Base-by-base conservation (phyloP, 2,888 invertebrate genomes). In the Drosophila gaucha region DNA sequence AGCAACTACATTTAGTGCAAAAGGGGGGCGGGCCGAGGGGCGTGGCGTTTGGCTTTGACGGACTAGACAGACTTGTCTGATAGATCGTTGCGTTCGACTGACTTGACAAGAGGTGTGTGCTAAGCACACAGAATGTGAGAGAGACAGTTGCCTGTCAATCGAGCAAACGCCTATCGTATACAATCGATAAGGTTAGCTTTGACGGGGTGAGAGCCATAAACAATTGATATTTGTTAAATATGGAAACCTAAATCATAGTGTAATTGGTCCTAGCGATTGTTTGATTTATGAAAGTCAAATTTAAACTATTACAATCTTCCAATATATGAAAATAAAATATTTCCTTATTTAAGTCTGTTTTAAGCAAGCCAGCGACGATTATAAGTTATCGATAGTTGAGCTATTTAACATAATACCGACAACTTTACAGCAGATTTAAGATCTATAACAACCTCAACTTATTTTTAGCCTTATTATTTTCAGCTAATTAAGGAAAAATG, bases 21-120 rank as follows among this genome's bases (percentile, higher is more conserved):
- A 16, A 6, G 6, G 20, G 28, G 44, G 50, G 9, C 16, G 41
- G 14, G 12, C n/a, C 47, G 8, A 33, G 28, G 10, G 49, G 33
- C 16, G 28, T 36, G 39, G 16, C 26, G 24, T 49, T 62, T 36
- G 39, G 16, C 26, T 30, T 49, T 62, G 68, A 62, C 46, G 38
- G 36, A 57, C 60, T 62, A 67, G 57, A 62, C 55, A 58, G 54
- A 72, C 44, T 31, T 22, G 51, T 56, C 60, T 62, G 74, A 79
- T 86, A 76, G 76, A 86, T 86, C 66, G 79, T 35, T 66, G 66
- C 84, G 78, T 65, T 78, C 58, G 54, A 36, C 31, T 39, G 39
- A 67, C 69, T 67, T 69, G 85, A 67, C 74, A 50, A 8, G 60
- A 55, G 74, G 75, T 75, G 74, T 65, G 75, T 75, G 74, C 62